Percentiles rank a stretch among this genome's conserved stretches.
These are phyloP conservation scores for Ectropis grisescens DNA, from an alignment of 1,140 invertebrate genomes.

Conservation along the genomic window DNA sequence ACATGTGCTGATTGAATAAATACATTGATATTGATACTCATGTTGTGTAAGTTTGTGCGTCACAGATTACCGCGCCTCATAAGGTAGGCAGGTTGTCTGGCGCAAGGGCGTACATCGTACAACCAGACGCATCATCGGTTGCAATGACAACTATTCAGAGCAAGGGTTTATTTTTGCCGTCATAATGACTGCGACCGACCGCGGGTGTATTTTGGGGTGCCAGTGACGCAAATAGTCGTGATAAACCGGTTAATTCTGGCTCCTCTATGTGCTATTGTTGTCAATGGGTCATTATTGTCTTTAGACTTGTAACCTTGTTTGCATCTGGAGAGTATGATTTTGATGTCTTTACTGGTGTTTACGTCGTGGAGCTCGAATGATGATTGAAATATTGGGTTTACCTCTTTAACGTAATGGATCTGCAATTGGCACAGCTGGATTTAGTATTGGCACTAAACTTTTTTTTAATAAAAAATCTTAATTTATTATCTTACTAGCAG, in stretches of 20 bases:
- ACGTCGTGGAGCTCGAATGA: too few relatives aligned
- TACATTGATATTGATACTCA: too few relatives aligned
- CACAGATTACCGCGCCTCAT: too few relatives aligned
- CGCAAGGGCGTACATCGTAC: slow-evolving; percentile 13
- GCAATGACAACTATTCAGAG: slow-evolving; percentile 42
- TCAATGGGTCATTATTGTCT: slow-evolving; percentile 24
- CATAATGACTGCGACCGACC: slow-evolving; percentile 41
- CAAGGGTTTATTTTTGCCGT: slow-evolving; percentile 60
- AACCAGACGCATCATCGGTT: slow-evolving; percentile 32
- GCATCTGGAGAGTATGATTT: too few relatives aligned
- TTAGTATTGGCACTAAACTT: too few relatives aligned
- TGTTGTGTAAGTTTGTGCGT: too few relatives aligned
- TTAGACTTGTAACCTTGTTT: neutral
- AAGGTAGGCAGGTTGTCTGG: slow-evolving; percentile 1
- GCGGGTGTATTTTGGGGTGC: slow-evolving; percentile 54
- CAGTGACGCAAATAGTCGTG: slow-evolving; percentile 54
- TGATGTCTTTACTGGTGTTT: too few relatives aligned
- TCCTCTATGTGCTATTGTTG: slow-evolving; percentile 41
- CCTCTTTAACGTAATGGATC: too few relatives aligned
- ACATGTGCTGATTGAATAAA: neutral
- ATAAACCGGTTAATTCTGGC: slow-evolving; percentile 52
- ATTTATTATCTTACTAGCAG: too few relatives aligned
- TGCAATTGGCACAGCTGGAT: too few relatives aligned
- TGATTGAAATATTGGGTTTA: too few relatives aligned
- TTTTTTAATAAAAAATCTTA: too few relatives aligned